These are phyloP conservation scores for Ctenicera cuprea DNA, from an alignment of 2,888 invertebrate species.

Conservation along the genomic window DNA sequence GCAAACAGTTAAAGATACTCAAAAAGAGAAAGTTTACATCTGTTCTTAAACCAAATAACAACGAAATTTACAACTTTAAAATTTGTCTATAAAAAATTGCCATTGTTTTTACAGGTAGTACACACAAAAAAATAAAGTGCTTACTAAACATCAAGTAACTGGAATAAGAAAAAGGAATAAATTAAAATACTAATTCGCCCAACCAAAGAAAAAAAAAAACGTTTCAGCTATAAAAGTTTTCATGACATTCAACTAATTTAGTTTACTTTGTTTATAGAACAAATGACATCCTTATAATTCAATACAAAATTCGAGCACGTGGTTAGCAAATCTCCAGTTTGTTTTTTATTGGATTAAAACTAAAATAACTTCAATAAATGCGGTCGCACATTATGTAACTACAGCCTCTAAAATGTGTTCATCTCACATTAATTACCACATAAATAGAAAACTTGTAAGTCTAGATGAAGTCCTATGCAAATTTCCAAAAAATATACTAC, in stretches of 20 bases:
- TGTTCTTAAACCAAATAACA: neutral
- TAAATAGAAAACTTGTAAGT: neutral
- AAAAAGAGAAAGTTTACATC: slow-evolving; percentile 1
- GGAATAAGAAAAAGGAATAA: no score
- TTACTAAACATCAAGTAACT: no score
- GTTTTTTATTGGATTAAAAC: slow-evolving; percentile 4
- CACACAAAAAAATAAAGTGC: no score
- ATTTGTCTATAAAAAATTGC: no score
- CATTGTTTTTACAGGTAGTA: no score
- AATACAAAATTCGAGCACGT: neutral
- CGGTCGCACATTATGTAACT: slow-evolving; percentile 12
- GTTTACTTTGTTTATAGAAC: no score
- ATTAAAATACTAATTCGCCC: no score
- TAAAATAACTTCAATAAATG: slow-evolving; percentile 12
- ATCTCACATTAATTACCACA: slow-evolving; percentile 18
- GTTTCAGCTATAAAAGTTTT: no score
- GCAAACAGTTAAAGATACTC: neutral
- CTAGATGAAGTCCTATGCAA: neutral
- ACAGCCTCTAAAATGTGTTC: neutral
- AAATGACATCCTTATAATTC: no score
- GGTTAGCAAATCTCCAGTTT: neutral
- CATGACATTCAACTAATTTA: no score
- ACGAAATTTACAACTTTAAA: no score
- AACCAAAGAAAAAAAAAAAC: no score
- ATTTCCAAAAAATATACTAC: neutral